Conservation (phyloP, 2,113 vertebrate genomes). For the Nibea albiflora region DNA sequence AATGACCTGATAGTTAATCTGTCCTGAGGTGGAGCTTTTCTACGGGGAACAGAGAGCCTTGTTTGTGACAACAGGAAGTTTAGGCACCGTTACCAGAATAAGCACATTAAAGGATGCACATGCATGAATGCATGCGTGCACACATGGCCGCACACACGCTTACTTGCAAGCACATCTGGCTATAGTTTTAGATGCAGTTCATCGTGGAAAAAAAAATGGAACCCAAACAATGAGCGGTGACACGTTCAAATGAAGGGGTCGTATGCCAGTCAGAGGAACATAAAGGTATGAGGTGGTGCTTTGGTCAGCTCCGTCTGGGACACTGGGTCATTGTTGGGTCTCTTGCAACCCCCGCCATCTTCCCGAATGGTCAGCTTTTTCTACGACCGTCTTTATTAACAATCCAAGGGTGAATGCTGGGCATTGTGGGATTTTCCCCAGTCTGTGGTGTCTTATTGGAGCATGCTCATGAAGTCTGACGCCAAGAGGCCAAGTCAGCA, state of each 20-base stretch:
- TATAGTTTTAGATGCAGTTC: constrained; percentile 30
- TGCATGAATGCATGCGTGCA: constrained; percentile 63
- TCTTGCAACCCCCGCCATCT: constrained; percentile 48
- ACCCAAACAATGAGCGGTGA: constrained; percentile 21
- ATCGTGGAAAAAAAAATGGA: constrained; percentile 11
- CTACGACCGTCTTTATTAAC: constrained; percentile 60
- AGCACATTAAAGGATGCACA: constrained; percentile 72
- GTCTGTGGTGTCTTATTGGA: constrained; percentile 73
- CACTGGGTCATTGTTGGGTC: constrained; percentile 68
- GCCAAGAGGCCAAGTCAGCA: constrained; percentile 76
- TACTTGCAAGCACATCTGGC: constrained; percentile 42
- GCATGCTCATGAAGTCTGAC: constrained; percentile 71
- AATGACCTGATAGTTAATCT: constrained; percentile 81
- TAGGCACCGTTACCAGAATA: constrained; percentile 57
- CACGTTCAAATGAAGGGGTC: constrained; percentile 5
- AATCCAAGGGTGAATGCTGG: constrained; percentile 75
- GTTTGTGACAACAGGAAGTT: constrained; percentile 79
- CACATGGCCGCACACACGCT: constrained; percentile 34
- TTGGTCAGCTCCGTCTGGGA: constrained; percentile 37
- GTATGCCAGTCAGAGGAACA: constrained; percentile 23
- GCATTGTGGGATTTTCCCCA: constrained; percentile 78
- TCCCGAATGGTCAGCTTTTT: constrained; percentile 64
- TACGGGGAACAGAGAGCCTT: constrained; percentile 62
- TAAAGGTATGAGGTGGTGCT: constrained; percentile 49
- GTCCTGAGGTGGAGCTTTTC: constrained; percentile 77